Base-by-base conservation (phyloP, 2,797 vertebrate genomes). In the Limosa lapponica region DNA sequence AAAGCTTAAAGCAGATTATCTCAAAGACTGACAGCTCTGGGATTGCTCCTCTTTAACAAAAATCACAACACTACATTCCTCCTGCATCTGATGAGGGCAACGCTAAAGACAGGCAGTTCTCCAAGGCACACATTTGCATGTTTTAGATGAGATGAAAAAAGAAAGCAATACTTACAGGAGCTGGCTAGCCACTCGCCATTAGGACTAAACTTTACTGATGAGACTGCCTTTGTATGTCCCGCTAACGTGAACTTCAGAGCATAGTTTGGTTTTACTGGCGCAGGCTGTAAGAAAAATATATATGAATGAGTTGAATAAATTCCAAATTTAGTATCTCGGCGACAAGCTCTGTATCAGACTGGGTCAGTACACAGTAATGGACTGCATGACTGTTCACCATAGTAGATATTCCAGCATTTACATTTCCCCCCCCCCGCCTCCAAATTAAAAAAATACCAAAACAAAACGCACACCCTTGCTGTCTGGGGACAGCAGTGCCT, bases 161-260 rank as follows among this genome's bases (percentile, higher is more conserved):
- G 17, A 19, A 75, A 65, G 19, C 44, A 72, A 59, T 92, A 98
- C 99, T 98, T 95, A 99, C 99, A 99, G 22, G 99, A 99, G 97
- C 99, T 99, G 79, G 99, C 99, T 22, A 99, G 98, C 99, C 99
- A 99, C 95, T 99, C 99, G 83, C 99, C 99, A 2, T 99, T 99
- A 1, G 99, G 99, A 86, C 99, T 99, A 97, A 99, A 99, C 74
- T 99, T 99, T 90, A 99, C 99, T 0, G 99, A 99, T 27, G 99
- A 99, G 70, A 99, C 99, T 0, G 99, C 99, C 96, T 99, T 99
- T 1, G 99, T 99, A 97, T 99, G 99, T 87, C 99, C 99, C 0
- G 99, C 99, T 97, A 99, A 93, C 0, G 99, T 99, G 98, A 99
- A 99, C 69, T 99, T 99, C 39, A 99, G 97, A 52, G 99, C 99